phyloP scores from a whole-genome alignment of 2,888 invertebrate species.

The Apeira syringaria region DNA sequence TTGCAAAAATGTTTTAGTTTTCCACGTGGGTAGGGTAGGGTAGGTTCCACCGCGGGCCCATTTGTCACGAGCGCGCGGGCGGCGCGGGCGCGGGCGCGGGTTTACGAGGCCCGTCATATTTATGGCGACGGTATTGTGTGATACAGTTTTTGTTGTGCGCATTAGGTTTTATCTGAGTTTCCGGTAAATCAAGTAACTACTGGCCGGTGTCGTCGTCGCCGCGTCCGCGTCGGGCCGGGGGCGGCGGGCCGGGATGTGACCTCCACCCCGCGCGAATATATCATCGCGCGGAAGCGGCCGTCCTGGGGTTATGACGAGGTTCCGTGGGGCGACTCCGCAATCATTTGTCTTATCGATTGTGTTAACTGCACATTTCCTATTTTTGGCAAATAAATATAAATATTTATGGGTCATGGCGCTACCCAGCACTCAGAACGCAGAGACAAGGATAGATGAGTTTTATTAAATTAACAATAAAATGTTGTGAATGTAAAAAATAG shows the following conservation, averaged over 20 bases:
- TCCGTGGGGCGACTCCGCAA: conserved; percentile 56
- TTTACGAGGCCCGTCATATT: conserved; percentile 83
- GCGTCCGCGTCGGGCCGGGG: too few species aligned
- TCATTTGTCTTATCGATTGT: conserved; percentile 72
- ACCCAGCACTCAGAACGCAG: too few species aligned
- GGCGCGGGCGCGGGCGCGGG: conserved; percentile 79
- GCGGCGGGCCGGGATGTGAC: conserved; percentile 81
- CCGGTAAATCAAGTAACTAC: conserved; percentile 84
- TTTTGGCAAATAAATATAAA: conserved; percentile 30
- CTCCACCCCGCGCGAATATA: conserved; percentile 79
- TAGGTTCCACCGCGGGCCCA: conserved; percentile 71
- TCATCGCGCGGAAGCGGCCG: conserved; percentile 74
- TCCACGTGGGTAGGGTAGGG: too few species aligned
- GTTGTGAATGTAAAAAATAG: too few species aligned
- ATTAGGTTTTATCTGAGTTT: conserved; percentile 84
- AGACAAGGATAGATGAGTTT: too few species aligned
- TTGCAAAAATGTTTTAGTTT: conserved; percentile 49
- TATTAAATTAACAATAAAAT: too few species aligned
- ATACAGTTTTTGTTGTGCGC: conserved; percentile 82
- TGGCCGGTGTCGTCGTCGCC: conserved; percentile 83
- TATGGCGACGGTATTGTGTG: conserved; percentile 81
- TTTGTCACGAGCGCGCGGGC: conserved; percentile 80
- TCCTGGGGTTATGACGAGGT: conserved; percentile 74
- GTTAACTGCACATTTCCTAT: conserved; percentile 50
- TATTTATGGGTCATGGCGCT: neutral